A percentile compares a stretch with the other conserved stretches of the same genome.
Evolutionary conservation across 92 coral and sea anemone species (phyloP).

Genomic region (Micromussa lordhowensis): DNA sequence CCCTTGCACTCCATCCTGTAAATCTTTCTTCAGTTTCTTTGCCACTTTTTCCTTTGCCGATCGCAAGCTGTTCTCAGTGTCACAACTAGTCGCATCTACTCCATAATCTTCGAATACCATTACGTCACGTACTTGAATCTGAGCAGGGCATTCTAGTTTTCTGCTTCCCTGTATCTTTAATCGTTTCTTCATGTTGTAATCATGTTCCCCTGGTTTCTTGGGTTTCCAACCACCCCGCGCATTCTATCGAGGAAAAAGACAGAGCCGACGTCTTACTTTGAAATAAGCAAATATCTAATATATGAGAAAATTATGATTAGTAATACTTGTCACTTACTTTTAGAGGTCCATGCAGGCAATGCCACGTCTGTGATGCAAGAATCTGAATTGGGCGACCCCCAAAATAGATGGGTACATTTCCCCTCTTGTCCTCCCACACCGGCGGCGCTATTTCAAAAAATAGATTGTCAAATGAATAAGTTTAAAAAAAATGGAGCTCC

Average conservation of each 20-base stretch:
- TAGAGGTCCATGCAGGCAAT: not conserved
- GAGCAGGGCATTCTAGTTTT: slow-evolving; percentile 6
- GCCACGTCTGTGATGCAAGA: not conserved
- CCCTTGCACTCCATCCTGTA: slow-evolving; percentile 27
- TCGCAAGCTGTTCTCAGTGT: slow-evolving; percentile 28
- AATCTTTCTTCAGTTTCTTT: slow-evolving; percentile 28
- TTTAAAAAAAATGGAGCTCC: no score
- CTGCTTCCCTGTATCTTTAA: slow-evolving; percentile 11
- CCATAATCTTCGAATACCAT: slow-evolving; percentile 9
- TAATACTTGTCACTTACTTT: not conserved
- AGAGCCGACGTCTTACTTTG: not conserved
- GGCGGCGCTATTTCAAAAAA: no score
- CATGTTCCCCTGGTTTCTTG: not conserved
- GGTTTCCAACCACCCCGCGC: slow-evolving; percentile 2
- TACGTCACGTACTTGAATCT: slow-evolving; percentile 18
- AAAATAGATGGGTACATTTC: slow-evolving; percentile 1
- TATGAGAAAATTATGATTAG: not conserved
- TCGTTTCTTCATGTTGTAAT: not conserved
- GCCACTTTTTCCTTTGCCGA: slow-evolving; percentile 8
- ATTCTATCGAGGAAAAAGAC: not conserved
- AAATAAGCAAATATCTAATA: not conserved
- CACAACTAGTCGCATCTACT: slow-evolving; percentile 23
- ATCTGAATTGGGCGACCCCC: not conserved
- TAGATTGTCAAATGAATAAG: no score
- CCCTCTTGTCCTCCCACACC: slow-evolving; percentile 2